These are phyloP conservation scores for Melangyna quadrimaculata DNA, from an alignment of 2,888 invertebrate genomes.

Conservation along the genomic window DNA sequence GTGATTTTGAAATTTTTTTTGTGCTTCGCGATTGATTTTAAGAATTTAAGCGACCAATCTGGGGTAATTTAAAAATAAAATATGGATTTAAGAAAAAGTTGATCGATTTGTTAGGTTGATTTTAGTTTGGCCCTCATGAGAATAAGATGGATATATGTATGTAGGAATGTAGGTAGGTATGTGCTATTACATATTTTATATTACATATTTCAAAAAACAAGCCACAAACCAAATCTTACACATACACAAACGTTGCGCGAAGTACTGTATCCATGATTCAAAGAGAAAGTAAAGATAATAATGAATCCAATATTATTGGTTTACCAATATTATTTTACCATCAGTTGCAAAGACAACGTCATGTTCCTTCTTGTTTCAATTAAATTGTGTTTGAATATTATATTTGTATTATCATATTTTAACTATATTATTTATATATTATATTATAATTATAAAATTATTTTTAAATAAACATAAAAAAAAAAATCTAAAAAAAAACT, in stretches of 20 bases:
- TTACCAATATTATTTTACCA: neutral
- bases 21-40: no score
- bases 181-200: neutral
- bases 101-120: no score
- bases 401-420: neutral
- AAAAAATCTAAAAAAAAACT: neutral
- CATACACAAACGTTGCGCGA: neutral
- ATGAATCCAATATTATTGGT: conserved; percentile 32
- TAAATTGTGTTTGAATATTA: neutral
- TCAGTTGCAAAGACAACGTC: neutral
- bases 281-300: conserved; percentile 59
- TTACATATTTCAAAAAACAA: neutral
- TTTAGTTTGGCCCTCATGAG: neutral
- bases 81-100: no score
- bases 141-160: no score
- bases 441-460: no score
- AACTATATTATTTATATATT: neutral
- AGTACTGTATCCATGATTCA: conserved; percentile 33
- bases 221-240: neutral
- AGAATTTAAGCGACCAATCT: no score
- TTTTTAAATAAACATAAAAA: no score
- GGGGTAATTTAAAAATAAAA: no score
- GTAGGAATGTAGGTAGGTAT: no score
- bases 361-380: neutral
- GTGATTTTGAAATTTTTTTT: no score